These are phyloP conservation scores for Megaceryle alcyon DNA, from an alignment of 2,797 vertebrate genomes.

Conservation along the genomic window DNA sequence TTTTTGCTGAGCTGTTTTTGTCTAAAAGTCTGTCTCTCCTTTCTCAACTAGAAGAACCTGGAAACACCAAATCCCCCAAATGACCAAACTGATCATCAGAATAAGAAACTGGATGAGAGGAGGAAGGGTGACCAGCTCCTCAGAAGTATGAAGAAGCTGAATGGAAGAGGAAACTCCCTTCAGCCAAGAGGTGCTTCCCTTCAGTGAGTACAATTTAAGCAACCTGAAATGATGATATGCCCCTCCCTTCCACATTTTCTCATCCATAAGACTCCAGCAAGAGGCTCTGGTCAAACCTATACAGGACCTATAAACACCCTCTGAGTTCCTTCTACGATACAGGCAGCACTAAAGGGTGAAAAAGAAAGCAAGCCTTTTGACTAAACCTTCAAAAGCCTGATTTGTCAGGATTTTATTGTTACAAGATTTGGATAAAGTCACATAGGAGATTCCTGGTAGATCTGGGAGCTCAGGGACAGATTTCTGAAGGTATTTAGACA, in stretches of 20 bases:
- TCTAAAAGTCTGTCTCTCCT: not conserved
- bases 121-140: not conserved
- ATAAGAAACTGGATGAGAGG: not conserved
- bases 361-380: not conserved
- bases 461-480: not conserved
- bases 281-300: not conserved
- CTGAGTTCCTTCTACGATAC: not conserved
- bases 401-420: not conserved
- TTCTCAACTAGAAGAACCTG: not conserved
- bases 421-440: not conserved
- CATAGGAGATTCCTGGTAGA: not conserved
- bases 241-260: not conserved
- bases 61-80: not conserved
- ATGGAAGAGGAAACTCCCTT: not conserved
- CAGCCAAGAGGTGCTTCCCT: not conserved
- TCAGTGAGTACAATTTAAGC: not conserved
- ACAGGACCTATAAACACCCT: fast-evolving
- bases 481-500: not conserved
- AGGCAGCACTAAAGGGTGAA: not conserved
- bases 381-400: not conserved
- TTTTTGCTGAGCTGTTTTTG: not conserved
- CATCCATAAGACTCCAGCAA: not conserved
- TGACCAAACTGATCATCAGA: not conserved
- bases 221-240: not conserved
- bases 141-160: not conserved